Base-by-base conservation (phyloP, 1,140 invertebrate genomes). In the Trichogramma pretiosum region DNA sequence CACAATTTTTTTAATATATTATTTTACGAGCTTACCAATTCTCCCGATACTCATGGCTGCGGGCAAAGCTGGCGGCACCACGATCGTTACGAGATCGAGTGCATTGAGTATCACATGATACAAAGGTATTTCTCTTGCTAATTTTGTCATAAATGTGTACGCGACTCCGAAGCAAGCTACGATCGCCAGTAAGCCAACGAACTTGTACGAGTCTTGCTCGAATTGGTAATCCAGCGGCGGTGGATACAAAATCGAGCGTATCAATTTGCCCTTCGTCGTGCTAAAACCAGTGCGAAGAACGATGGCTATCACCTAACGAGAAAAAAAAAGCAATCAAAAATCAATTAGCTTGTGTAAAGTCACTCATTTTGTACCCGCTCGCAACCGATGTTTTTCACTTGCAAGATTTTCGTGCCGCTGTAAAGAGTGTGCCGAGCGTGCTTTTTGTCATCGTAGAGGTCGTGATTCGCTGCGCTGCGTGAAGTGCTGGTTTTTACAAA, bases 351-450 rank as follows among this genome's bases (percentile, higher is more conserved):
- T 24, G 14, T 38, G 34, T 1, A 10, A 10, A 23, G n/a, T 23
- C n/a, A n/a, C 35, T 3, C 16, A 8, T 14, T 9, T 28, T 1
- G 5, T 57, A 78, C 77, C 66, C 78, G 77, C 57, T 87, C 82
- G 47, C 81, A 83, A 38, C 83, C 85, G 64, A 88, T 92, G 64
- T 89, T 94, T 54, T 94, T 76, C 0, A 93, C 97, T 70, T 99
- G 96, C 52, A 99, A 88, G 10, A 99, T 82, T 59, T 85, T 80
- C 0, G 96, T 99, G 0, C 96, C 96, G 67, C 89, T 93, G 63
- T 89, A 99, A 0, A 99, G 70, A 0, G 89, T 89, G 60, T 96
- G 89, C 22, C 85, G 80, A 0, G 82, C 80, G 64, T 98, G 91
- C 54, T 93, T 87, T 62, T 85, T 87, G 14, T 79, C 71, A 54